A percentile compares a stretch with the other conserved stretches of the same genome.
Conservation (phyloP, 2,113 vertebrate species). For the Raja brachyura region DNA sequence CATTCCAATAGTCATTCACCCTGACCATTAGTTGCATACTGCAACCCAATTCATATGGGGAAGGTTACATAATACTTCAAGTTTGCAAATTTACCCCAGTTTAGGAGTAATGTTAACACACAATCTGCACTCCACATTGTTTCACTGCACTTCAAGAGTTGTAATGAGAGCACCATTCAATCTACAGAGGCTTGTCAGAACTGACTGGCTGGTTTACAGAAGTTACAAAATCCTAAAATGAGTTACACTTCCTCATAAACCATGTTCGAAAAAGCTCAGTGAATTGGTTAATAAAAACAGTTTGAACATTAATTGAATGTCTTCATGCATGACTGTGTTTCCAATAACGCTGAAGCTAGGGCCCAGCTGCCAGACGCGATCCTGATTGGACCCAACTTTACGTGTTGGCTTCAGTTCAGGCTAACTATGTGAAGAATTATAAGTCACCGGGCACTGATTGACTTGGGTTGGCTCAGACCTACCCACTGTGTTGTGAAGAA, state of each 20-base stretch:
- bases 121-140: not conserved
- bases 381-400: too few species aligned
- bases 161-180: not conserved
- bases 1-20: not conserved
- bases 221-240: not conserved
- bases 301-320: not conserved
- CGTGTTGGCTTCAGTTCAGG: too few species aligned
- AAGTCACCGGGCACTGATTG: too few species aligned
- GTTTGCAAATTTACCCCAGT: not conserved
- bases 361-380: too few species aligned
- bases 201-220: not conserved
- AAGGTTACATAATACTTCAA: not conserved
- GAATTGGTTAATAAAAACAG: not conserved
- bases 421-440: too few species aligned
- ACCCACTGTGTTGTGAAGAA: too few species aligned
- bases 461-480: too few species aligned
- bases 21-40: not conserved
- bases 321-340: not conserved
- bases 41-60: not conserved
- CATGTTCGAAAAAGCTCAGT: not conserved
- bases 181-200: not conserved
- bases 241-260: not conserved
- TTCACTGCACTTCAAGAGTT: not conserved
- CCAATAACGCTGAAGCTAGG: not conserved
- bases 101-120: not conserved